Percentiles rank a stretch among this genome's conserved stretches.
Conservation (phyloP, 2,888 invertebrate genomes). For the Oxyscelio sp. region DNA sequence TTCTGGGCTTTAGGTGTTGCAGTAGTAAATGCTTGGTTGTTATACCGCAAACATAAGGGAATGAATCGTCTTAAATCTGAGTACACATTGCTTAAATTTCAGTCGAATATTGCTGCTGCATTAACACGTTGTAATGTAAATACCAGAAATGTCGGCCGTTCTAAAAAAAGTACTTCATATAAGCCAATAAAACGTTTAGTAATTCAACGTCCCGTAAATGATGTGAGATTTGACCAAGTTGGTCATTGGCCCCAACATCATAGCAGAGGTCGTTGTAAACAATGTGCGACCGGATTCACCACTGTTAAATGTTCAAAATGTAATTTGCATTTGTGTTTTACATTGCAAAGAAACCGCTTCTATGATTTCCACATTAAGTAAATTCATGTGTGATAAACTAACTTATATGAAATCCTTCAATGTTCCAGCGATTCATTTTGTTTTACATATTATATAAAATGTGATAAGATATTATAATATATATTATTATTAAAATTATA, state of each 20-base stretch:
- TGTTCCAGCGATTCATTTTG: background rate
- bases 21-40: slow-evolving; percentile 39
- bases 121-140: background rate
- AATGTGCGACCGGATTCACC: background rate
- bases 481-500: background rate
- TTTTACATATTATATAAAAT: background rate
- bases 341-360: background rate
- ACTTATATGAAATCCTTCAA: background rate
- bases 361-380: background rate
- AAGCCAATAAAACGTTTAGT: slow-evolving; percentile 22
- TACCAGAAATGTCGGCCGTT: slow-evolving; percentile 10
- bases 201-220: slow-evolving; percentile 17
- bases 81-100: slow-evolving; percentile 36
- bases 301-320: slow-evolving; percentile 3
- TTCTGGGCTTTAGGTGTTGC: slow-evolving; percentile 39
- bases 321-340: background rate
- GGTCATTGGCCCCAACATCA: slow-evolving; percentile 29
- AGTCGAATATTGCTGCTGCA: background rate
- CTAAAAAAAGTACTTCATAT: slow-evolving; percentile 18
- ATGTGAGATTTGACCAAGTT: slow-evolving; percentile 25
- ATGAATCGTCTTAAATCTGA: slow-evolving; percentile 7
- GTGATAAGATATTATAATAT: background rate
- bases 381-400: background rate
- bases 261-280: slow-evolving; percentile 6
- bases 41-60: slow-evolving; percentile 42